Base-by-base conservation (phyloP, 2,797 vertebrate species). In the Synaphobranchus kaupii region DNA sequence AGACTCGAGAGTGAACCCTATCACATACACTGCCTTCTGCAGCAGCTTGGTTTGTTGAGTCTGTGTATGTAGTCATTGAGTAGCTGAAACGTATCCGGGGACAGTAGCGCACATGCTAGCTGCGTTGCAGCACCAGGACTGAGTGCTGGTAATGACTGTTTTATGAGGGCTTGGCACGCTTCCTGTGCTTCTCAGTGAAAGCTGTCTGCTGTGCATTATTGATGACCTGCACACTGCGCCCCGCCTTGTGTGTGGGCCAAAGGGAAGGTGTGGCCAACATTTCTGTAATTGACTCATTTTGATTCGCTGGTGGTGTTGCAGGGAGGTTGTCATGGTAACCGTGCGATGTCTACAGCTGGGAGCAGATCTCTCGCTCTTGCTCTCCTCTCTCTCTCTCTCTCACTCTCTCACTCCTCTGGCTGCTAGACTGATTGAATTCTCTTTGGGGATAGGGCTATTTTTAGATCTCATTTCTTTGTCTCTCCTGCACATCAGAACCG, bases 251-350 rank as follows among this genome's bases (percentile, higher is more conserved):
- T 52, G 6, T 44, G 28, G 54, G 31, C 50, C 13, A 10, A 9
- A 25, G 20, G 52, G 54, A 56, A 86, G 73, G 56, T n/a, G 20
- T 47, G 22, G 60, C 87, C 85, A 92, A 90, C 89, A 92, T 92
- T 90, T 91, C 92, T 93, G 89, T 90, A 66, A 87, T 90, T 89
- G 89, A 91, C 91, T 90, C 92, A 91, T 92, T 92, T 92, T 92
- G 91, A 82, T 86, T 93, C 84, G 88, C 87, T 90, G 89, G 86
- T 92, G 89, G 56, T 85, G 82, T 90, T 91, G 88, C 89, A 89
- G 81, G 87, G 25, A 34, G 80, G 91, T 94, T 92, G 92, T 89
- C 92, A 88, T 92, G 90, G 93, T 88, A 94, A 94, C 94, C 78
- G 44, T 34, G 86, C 90, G 91, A 91, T 92, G 92, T 93, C 89